Base-by-base conservation (phyloP, 2,797 vertebrate species). In the Poecilia picta region DNA sequence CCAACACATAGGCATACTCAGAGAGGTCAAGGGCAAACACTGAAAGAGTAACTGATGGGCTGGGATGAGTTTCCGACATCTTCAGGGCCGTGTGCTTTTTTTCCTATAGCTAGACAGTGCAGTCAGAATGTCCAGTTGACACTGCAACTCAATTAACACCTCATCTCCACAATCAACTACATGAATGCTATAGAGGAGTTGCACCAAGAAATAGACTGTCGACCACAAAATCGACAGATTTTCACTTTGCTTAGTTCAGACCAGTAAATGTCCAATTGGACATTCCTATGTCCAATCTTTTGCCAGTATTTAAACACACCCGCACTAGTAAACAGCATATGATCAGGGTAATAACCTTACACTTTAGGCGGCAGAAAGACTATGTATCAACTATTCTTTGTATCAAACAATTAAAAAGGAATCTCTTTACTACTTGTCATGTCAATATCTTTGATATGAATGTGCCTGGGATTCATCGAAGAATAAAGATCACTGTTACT, bases 31-130 rank as follows among this genome's bases (percentile, higher is more conserved):
- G 92, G 94, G 82, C 89, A 78, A 77, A 78, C 74, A 81, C 78
- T 73, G 80, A 84, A 90, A 90, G 76, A 82, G 78, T 81, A 87
- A 87, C 91, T 87, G 92, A 89, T 91, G 88, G 93, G 89, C 85
- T 74, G 80, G 91, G 89, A 93, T 93, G 93, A 93, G 90, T 88
- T 91, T 94, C 87, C 89, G 89, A 89, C 84, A 81, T 95, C 93
- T 95, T 94, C 87, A 83, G 92, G 92, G 91, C 89, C 89, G 79
- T 87, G 88, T 94, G 93, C 91, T 93, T 94, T 96, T 95, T 96
- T 95, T 95, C 91, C 91, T 90, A 85, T 78, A 92, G 89, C 75
- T 90, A 95, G 96, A 95, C 95, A 90, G 95, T 94, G 94, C 94
- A 92, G 93, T 92, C 90, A 87, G 92, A 90, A 92, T 94, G 93